Percentiles rank a stretch among this genome's conserved stretches.
Evolutionary conservation across 2,113 vertebrate genomes (phyloP).

Genomic region (Ictidomys tridecemlineatus): DNA sequence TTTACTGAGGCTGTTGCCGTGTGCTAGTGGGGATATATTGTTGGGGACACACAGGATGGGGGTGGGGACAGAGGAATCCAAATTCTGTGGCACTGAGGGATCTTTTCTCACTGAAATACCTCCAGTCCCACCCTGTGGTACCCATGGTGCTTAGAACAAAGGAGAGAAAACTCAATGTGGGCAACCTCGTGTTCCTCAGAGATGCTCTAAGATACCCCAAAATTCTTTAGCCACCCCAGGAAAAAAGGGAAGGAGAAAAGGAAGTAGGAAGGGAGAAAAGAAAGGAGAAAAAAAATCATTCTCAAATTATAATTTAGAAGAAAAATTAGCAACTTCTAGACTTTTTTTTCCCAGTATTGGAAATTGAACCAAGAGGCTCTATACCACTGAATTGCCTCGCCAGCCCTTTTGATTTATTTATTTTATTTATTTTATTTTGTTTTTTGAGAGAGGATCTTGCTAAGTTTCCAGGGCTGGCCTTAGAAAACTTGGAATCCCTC

Average conservation of each 20-base stretch:
- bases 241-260: not conserved
- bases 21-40: too few relatives aligned
- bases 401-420: too few relatives aligned
- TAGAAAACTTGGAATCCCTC: too few relatives aligned
- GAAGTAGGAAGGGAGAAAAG: fast-evolving
- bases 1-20: not conserved
- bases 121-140: not conserved
- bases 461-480: too few relatives aligned
- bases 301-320: not conserved
- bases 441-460: too few relatives aligned
- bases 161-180: not conserved
- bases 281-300: not conserved
- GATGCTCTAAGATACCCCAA: not conserved
- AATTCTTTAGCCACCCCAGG: not conserved
- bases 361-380: too few relatives aligned
- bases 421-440: too few relatives aligned
- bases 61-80: too few relatives aligned
- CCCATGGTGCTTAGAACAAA: not conserved
- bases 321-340: not conserved
- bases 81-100: not conserved
- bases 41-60: not conserved
- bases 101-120: not conserved
- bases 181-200: not conserved
- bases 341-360: too few relatives aligned
- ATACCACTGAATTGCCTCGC: too few relatives aligned